These are phyloP conservation scores for Mastacembelus armatus DNA, from an alignment of 2,797 vertebrate species.

Conservation along the genomic window DNA sequence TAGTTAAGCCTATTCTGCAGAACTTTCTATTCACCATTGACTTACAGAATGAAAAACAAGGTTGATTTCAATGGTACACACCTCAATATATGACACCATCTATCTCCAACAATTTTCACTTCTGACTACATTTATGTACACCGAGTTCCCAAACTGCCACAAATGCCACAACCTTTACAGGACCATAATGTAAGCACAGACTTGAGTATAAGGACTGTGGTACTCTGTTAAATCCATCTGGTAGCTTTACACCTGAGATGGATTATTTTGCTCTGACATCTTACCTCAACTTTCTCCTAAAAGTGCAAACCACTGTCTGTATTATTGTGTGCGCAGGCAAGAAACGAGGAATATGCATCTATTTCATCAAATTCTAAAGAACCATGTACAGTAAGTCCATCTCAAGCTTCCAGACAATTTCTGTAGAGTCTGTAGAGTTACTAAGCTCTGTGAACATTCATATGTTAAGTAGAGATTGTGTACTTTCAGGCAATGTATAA, in stretches of 20 bases:
- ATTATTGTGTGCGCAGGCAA: slow-evolving; percentile 30
- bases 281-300: slow-evolving; percentile 16
- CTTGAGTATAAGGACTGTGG: background rate
- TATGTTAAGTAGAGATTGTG: slow-evolving; percentile 68
- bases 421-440: slow-evolving; percentile 37
- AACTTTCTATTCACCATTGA: slow-evolving; percentile 34
- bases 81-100: slow-evolving; percentile 65
- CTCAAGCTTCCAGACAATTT: slow-evolving; percentile 28
- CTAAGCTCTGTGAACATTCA: slow-evolving; percentile 75
- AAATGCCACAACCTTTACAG: slow-evolving; percentile 41
- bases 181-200: slow-evolving; percentile 34
- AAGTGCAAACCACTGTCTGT: slow-evolving; percentile 22
- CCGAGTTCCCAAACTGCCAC: slow-evolving; percentile 43
- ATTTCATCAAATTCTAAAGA: slow-evolving; percentile 36
- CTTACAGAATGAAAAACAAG: slow-evolving; percentile 30
- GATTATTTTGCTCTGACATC: slow-evolving; percentile 33
- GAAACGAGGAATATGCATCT: slow-evolving; percentile 29
- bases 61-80: slow-evolving; percentile 43
- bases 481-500: slow-evolving; percentile 67
- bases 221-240: slow-evolving; percentile 16
- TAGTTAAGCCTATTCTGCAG: slow-evolving; percentile 36
- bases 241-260: background rate
- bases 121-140: slow-evolving; percentile 67
- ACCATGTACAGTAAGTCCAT: slow-evolving; percentile 51
- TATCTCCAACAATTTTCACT: slow-evolving; percentile 54